Base-by-base conservation (phyloP, 2,888 invertebrate species). In the Heliconius hortense region DNA sequence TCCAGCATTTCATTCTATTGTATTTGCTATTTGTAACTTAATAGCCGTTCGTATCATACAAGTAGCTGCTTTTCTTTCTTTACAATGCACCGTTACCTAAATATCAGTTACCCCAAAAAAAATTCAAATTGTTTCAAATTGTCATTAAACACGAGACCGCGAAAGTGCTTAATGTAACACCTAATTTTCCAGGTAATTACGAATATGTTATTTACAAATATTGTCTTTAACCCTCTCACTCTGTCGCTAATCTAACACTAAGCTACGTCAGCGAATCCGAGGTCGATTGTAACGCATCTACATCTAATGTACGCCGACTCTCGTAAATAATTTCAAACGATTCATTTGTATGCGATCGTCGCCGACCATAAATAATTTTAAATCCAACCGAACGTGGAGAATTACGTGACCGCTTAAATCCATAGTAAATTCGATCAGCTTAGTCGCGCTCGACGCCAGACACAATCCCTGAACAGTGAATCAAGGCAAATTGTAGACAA, bases 141-240 rank as follows among this genome's bases (percentile, higher is more conserved):
- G 70, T 62, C 79, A 75, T 74, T 73, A 75, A 74, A 75, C 79
- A 77, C 79, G 75, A 79, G 82, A 73, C 74, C 79, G 81, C 77
- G 80, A 76, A 80, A 79, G 73, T 79, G 80, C 80, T 89, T 88
- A 88, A 87, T 90, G 93, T 92, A 90, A 90, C 82, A 88, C 91
- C 92, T 91, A 88, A 88, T 86, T 88, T 84, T 84, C 86, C 92
- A 92, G 92, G 91, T 90, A 86, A 90, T 92, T 93, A 94, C 92
- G 86, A 89, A 91, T 91, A 92, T 90, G 89, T 89, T 94, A 94
- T 93, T 91, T 94, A 94, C 94, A 94, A 93, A 94, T 94, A 94
- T 94, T 94, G 94, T 94, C 94, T 94, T 94, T 90, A 94, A 93
- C 93, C 94, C 93, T 94, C 94, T 93, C 94, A 91, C 94, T 94